Conservation (phyloP, 2,113 vertebrate genomes). For the Melierax canorus region DNA sequence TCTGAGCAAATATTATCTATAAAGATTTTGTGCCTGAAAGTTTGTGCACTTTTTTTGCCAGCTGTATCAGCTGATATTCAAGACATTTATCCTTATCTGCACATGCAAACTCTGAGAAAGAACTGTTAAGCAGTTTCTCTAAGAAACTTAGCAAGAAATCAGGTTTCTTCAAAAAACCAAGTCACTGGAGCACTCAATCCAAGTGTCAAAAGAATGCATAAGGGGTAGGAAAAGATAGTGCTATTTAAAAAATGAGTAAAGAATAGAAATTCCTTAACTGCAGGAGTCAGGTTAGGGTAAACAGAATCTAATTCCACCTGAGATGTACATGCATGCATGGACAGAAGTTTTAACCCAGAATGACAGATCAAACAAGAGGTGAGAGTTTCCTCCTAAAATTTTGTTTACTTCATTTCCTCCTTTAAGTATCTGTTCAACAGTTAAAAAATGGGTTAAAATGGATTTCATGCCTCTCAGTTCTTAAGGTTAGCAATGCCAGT, state of each 20-base stretch:
- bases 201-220: neutral
- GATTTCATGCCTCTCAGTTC: neutral
- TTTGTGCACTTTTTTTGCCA: neutral
- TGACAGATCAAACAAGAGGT: neutral
- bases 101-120: neutral
- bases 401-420: neutral
- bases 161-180: neutral
- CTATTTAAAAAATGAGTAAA: neutral
- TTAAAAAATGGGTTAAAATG: neutral
- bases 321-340: neutral
- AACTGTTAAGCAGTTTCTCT: neutral
- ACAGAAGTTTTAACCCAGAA: neutral
- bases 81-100: neutral
- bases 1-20: neutral
- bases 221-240: neutral
- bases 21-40: neutral
- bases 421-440: neutral
- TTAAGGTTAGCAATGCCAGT: neutral
- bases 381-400: neutral
- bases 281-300: neutral
- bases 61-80: neutral
- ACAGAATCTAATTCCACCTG: neutral
- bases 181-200: neutral
- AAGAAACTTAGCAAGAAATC: neutral
- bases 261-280: neutral